Percentiles rank a stretch among this genome's conserved stretches.
phyloP scores from a whole-genome alignment of 2,888 invertebrate genomes.

The Philonicus albiceps region DNA sequence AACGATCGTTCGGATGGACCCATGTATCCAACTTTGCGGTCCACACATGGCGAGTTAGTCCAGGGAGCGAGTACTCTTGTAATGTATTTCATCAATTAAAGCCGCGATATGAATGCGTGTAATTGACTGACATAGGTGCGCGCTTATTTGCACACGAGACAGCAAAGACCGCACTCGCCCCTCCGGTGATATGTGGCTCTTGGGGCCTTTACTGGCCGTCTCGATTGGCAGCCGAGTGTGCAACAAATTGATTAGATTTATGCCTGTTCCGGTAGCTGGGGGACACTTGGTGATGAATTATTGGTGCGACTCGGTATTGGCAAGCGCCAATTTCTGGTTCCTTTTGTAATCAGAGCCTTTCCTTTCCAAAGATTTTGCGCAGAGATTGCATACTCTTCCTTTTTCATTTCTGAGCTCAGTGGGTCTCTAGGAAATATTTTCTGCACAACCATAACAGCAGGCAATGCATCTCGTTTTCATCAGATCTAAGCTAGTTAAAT shows the following conservation, averaged over 20 bases:
- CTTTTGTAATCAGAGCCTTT: not conserved
- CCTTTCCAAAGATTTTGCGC: not conserved
- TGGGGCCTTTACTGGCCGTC: not conserved
- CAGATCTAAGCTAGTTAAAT: not conserved
- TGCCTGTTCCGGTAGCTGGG: slow-evolving; percentile 29
- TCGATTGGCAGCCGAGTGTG: not conserved
- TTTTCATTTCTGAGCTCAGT: not conserved
- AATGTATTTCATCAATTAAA: slow-evolving; percentile 36
- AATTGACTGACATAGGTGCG: slow-evolving; percentile 36
- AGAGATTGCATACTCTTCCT: not conserved
- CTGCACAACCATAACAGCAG: not conserved
- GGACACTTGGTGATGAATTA: slow-evolving; percentile 33
- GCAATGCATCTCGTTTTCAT: not conserved
- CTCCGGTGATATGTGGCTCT: not conserved
- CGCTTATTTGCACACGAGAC: slow-evolving; percentile 21
- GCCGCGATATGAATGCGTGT: slow-evolving; percentile 24
- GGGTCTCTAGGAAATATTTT: not conserved
- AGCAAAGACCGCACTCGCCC: not conserved
- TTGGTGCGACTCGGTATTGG: not conserved
- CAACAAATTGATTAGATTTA: slow-evolving; percentile 35
- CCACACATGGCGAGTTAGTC: not conserved
- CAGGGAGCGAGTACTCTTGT: not conserved
- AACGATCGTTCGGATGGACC: not conserved
- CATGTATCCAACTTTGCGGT: not conserved
- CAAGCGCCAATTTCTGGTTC: not conserved